Base-by-base conservation (phyloP, 2,888 invertebrate genomes). In the Silvanus unidentatus region DNA sequence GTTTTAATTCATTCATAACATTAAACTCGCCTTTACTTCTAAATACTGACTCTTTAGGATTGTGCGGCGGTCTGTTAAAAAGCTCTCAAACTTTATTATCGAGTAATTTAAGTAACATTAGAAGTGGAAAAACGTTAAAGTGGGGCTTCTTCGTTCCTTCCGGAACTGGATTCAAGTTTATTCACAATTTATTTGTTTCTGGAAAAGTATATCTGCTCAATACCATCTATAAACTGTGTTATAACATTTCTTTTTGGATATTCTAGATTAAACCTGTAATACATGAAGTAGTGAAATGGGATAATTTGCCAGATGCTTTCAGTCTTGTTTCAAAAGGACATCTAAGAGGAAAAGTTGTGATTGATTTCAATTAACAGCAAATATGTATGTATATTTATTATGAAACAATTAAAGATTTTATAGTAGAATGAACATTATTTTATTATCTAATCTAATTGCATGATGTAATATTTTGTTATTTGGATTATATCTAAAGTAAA, bases 111-210 rank as follows among this genome's bases (percentile, higher is more conserved):
- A 71, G 61, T 15, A 59, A 67, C 10, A 63, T 70, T 16, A 58
- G 63, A 12, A 22, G n/a, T 22, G 22, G 22, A 22, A 22, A 22
- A 8, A 22, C 22, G 10, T 66, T 77, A 29, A 77, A 78, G 65
- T 96, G 94, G 90, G 94, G 86, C 2, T 89, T 85, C 71, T 94
- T 92, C 73, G 60, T 77, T 43, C 89, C 94, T 2, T 78, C 79
- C 41, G 72, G 77, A 16, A 73, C 69, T 39, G 89, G 88, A 48
- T 77, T 95, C 47, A 70, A 77, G 49, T 77, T 79, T 60, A 74
- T 94, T 53, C 76, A 82, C 32, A 72, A 78, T 16, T 73, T 94
- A 40, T 82, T 89, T 6, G 80, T 84, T 54, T 72, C 73, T 28
- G 79, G 75, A 53, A 76, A 84, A 76, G 86, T 84, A 63, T 59